Evolutionary conservation across 2,888 invertebrate species (phyloP).

Genomic region (Drosophila merina): DNA sequence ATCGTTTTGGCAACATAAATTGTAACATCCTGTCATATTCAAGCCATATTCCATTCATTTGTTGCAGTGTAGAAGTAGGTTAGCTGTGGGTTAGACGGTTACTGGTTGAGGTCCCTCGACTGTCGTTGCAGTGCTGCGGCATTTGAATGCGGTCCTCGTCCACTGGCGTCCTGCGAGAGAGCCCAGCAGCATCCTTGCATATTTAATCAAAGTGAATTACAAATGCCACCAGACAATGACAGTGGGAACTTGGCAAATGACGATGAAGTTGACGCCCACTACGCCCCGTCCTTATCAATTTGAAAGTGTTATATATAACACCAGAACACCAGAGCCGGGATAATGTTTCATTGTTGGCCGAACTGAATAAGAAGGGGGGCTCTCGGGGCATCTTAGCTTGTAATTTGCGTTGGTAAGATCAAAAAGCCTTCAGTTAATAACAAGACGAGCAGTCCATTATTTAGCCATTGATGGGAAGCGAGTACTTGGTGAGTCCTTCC

Average conservation of each 20-base stretch:
- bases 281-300: conserved; percentile 45
- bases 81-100: background rate
- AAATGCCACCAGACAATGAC: conserved; percentile 63
- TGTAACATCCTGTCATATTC: background rate
- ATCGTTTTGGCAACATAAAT: background rate
- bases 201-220: conserved; percentile 79
- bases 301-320: conserved; percentile 55
- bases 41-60: background rate
- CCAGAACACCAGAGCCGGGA: conserved; percentile 22
- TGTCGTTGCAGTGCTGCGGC: conserved; percentile 62
- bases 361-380: background rate
- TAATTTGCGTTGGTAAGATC: conserved; percentile 64
- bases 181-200: conserved; percentile 53
- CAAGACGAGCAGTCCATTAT: conserved; percentile 61
- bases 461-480: conserved; percentile 57
- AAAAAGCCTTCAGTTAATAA: conserved; percentile 71
- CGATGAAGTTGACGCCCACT: conserved; percentile 20
- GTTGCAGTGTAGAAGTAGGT: conserved; percentile 10
- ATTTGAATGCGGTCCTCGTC: conserved; percentile 55
- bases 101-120: conserved; percentile 26
- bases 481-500: conserved; percentile 18
- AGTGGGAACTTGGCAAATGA: conserved; percentile 55
- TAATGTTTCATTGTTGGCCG: conserved; percentile 32
- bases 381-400: conserved; percentile 49
- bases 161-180: conserved; percentile 8